A percentile compares a stretch with the other conserved stretches of the same genome.
Evolutionary conservation across 2,888 invertebrate genomes (phyloP).

Genomic region (Abscondita cerata): DNA sequence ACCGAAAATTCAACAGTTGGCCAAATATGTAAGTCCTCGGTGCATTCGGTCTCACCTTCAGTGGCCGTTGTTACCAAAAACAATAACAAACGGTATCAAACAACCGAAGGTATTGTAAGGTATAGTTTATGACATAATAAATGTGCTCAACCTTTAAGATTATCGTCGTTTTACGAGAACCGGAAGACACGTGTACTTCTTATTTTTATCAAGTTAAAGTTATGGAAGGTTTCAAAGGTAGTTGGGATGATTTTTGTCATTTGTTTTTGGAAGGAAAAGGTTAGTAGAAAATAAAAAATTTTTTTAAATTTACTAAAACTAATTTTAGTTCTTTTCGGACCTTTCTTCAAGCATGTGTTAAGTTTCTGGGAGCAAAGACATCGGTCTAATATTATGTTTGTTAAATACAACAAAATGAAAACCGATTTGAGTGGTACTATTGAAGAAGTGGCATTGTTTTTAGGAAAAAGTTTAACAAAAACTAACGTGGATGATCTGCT

Average conservation of each 20-base stretch:
- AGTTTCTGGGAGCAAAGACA: not conserved
- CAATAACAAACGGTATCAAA: too few species aligned
- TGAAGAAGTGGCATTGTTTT: not conserved
- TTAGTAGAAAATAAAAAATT: slow-evolving; percentile 48
- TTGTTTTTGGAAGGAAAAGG: slow-evolving; percentile 70
- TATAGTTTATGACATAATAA: too few species aligned
- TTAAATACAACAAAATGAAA: not conserved
- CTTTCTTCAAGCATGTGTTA: not conserved
- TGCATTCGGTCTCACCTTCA: too few species aligned
- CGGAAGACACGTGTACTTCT: slow-evolving; percentile 89
- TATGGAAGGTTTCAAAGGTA: slow-evolving; percentile 62
- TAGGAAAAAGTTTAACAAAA: not conserved
- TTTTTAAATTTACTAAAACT: too few species aligned
- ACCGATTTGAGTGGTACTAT: not conserved
- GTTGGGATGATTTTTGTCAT: slow-evolving; percentile 79
- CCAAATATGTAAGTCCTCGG: too few species aligned
- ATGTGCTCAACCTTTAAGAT: not conserved
- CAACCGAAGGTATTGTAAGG: too few species aligned
- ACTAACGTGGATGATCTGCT: not conserved
- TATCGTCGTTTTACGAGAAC: slow-evolving; percentile 65
- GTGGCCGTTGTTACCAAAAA: not conserved
- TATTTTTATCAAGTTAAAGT: slow-evolving; percentile 83
- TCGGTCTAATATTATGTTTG: not conserved
- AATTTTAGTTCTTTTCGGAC: not conserved
- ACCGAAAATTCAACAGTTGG: too few species aligned